phyloP scores from a whole-genome alignment of 2,113 vertebrate genomes.

The Osmerus mordax region DNA sequence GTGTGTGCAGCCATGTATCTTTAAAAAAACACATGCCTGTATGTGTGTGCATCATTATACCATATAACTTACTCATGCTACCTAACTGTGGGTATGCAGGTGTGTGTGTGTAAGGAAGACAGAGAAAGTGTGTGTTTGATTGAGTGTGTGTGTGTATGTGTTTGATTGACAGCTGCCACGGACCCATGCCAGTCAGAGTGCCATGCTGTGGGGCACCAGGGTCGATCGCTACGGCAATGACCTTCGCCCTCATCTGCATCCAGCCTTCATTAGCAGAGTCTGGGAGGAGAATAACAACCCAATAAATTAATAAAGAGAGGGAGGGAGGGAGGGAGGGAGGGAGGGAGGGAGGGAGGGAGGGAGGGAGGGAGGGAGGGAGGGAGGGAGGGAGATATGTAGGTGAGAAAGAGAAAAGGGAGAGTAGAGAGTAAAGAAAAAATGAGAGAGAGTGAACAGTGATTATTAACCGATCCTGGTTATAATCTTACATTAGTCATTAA shows the following conservation, averaged over 20 bases:
- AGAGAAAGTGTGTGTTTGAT: conserved; percentile 15
- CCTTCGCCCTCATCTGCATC: conserved; percentile 79
- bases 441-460: conserved; percentile 14
- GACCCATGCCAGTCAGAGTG: conserved; percentile 76
- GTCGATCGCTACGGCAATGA: conserved; percentile 74
- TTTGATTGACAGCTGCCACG: conserved; percentile 80
- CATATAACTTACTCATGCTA: no score
- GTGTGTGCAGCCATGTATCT: no score
- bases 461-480: no score
- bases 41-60: conserved; percentile 2
- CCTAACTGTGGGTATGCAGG: neutral
- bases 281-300: conserved; percentile 74
- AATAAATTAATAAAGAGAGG: conserved; percentile 77
- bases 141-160: neutral
- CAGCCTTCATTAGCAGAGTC: conserved; percentile 75
- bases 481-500: no score
- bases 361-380: conserved; percentile 12
- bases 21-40: neutral
- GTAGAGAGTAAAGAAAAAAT: conserved; percentile 44
- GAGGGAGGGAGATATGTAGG: no score
- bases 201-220: conserved; percentile 66
- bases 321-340: conserved; percentile 41
- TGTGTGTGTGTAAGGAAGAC: conserved; percentile 16
- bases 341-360: conserved; percentile 14
- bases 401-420: conserved; percentile 31